Percentiles rank a stretch among this genome's conserved stretches.
Evolutionary conservation across 2,113 vertebrate species (phyloP).

Genomic region (Nycticorax nycticorax): DNA sequence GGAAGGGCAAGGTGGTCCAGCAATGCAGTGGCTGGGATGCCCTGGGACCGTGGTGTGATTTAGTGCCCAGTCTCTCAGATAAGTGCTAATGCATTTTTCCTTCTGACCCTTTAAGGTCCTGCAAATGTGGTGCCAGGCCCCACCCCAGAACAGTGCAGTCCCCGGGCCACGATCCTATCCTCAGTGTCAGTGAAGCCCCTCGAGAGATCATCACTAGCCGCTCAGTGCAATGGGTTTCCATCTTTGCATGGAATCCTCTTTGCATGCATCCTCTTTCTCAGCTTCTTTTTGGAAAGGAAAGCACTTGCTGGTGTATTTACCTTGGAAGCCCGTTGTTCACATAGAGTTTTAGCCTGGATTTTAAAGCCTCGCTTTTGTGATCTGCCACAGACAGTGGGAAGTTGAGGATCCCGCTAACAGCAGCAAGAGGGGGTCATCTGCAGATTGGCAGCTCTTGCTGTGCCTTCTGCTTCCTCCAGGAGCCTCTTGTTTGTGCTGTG

Average conservation of each 20-base stretch:
- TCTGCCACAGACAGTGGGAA: background rate
- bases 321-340: background rate
- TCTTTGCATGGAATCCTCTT: background rate
- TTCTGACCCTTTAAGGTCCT: background rate
- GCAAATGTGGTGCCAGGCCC: background rate
- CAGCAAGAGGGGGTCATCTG: background rate
- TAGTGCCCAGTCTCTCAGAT: background rate
- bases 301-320: background rate
- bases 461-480: background rate
- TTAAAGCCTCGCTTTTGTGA: background rate
- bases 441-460: background rate
- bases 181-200: background rate
- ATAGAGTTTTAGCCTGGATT: background rate
- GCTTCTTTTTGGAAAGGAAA: background rate
- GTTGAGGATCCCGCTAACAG: background rate
- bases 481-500: background rate
- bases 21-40: rapidly evolving
- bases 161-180: background rate
- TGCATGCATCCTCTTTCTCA: background rate
- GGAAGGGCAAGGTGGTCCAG: background rate
- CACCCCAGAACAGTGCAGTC: background rate
- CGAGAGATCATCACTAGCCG: rapidly evolving
- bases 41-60: rapidly evolving
- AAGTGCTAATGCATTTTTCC: background rate
- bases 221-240: background rate